phyloP scores from a whole-genome alignment of 2,113 vertebrate genomes.

The Petroica traversi region DNA sequence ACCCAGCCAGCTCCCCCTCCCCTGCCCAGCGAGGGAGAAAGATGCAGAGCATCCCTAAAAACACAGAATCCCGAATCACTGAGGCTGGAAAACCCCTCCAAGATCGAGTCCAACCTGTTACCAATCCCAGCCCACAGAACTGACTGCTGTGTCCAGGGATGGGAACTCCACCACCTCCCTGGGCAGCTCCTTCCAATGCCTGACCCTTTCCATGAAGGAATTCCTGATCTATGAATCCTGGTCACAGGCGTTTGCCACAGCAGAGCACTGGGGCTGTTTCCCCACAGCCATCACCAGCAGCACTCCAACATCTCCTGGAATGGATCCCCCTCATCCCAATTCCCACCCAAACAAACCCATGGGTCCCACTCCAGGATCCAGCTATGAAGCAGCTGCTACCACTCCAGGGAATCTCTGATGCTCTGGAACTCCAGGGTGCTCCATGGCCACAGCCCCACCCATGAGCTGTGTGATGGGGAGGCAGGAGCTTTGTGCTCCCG shows the following conservation, averaged over 20 bases:
- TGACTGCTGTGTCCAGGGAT: neutral
- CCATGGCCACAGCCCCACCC: too few species aligned
- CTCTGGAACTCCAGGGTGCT: neutral
- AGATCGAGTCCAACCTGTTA: neutral
- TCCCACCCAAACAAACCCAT: neutral
- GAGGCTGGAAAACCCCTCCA: neutral
- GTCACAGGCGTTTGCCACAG: accelerated
- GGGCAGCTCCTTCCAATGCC: neutral
- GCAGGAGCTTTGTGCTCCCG: neutral
- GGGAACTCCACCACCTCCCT: neutral
- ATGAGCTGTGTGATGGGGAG: neutral
- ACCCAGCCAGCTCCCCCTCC: neutral
- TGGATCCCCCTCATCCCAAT: neutral
- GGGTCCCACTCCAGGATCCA: neutral
- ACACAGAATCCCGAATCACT: neutral
- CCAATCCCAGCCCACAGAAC: accelerated
- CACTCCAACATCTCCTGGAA: neutral
- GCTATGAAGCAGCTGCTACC: neutral
- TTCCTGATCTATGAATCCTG: neutral
- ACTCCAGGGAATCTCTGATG: neutral
- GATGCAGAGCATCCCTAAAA: neutral
- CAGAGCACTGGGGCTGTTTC: accelerated
- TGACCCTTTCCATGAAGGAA: neutral
- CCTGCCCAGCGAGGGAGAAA: accelerated
- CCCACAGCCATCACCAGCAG: neutral